Base-by-base conservation (phyloP, 2,888 invertebrate genomes). In the Chrysomela aeneicollis region DNA sequence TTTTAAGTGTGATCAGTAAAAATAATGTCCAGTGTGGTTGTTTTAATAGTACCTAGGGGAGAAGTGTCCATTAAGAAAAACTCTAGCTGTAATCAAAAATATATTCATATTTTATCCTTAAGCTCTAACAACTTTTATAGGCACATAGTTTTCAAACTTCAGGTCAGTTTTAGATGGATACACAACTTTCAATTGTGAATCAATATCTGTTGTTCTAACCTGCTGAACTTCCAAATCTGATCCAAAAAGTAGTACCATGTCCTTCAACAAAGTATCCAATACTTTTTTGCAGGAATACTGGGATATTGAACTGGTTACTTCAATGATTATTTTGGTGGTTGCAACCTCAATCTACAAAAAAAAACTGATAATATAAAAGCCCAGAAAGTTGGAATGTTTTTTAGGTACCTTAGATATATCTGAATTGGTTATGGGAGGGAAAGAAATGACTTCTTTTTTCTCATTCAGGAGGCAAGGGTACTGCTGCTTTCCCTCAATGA, bases 391-490 rank as follows among this genome's bases (percentile, higher is more conserved):
- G 6, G 3, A 3, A 26, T 26, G 3, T 6, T 5, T 3, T 26
- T 3, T 26, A 26, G 4, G 6, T 80, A 92, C 92, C 86, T 94
- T 94, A 1, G 93, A 91, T 67, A 87, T 83, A 59, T 94, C 93
- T 63, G 92, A 89, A 82, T 95, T 94, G 18, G 94, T 94, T 73
- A 95, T 91, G 0, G 95, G 94, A 10, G 94, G 94, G 78, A 95
- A 91, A 46, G 94, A 94, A 74, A 95, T 90, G 1, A 93, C 91
- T 66, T 85, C 86, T 1, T 86, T 86, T 10, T 84, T 84, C 4
- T 86, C 82, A 77, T 92, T 91, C 69, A 88, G 74, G 46, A 94
- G 79, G 75, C 91, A 93, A 0, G 94, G 91, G 79, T 90, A 94
- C 42, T 87, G 80, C 0, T 87, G 83, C 78, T 92, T 90, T 42